Evolutionary conservation across 2,797 vertebrate species (phyloP).

Genomic region (Parotocinclus haroldoi): DNA sequence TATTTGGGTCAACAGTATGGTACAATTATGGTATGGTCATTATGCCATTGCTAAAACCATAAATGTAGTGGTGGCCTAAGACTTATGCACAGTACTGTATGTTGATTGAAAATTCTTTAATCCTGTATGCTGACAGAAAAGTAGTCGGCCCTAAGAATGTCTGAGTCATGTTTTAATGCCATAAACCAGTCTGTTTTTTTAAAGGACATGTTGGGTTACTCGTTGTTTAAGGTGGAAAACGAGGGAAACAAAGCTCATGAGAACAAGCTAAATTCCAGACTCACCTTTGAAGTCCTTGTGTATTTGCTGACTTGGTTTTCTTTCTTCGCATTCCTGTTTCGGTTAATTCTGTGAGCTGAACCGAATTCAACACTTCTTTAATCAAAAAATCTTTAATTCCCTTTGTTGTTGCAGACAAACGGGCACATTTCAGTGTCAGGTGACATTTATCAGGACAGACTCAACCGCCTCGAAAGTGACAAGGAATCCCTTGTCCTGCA

Average conservation of each 20-base stretch:
- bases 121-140: conserved; percentile 34
- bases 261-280: conserved; percentile 12
- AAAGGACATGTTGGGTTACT: conserved; percentile 20
- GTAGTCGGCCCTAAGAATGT: conserved; percentile 57
- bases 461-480: conserved; percentile 88
- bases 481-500: conserved; percentile 97
- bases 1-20: no score
- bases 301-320: no score
- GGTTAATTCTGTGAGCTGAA: no score
- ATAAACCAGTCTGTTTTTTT: conserved; percentile 36
- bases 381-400: background rate
- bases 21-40: no score
- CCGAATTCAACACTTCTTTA: no score
- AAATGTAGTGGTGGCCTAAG: no score
- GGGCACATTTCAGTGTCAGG: conserved; percentile 85
- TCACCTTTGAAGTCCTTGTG: background rate
- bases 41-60: no score
- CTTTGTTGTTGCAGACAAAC: conserved; percentile 76
- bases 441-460: conserved; percentile 93
- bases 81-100: no score
- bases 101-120: background rate
- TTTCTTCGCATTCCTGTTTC: no score
- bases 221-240: conserved; percentile 63
- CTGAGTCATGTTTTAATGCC: conserved; percentile 59
- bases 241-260: conserved; percentile 36